Percentiles rank a stretch among this genome's conserved stretches.
Evolutionary conservation across 2,797 vertebrate species (phyloP).

Genomic region (Pipistrellus nathusii): DNA sequence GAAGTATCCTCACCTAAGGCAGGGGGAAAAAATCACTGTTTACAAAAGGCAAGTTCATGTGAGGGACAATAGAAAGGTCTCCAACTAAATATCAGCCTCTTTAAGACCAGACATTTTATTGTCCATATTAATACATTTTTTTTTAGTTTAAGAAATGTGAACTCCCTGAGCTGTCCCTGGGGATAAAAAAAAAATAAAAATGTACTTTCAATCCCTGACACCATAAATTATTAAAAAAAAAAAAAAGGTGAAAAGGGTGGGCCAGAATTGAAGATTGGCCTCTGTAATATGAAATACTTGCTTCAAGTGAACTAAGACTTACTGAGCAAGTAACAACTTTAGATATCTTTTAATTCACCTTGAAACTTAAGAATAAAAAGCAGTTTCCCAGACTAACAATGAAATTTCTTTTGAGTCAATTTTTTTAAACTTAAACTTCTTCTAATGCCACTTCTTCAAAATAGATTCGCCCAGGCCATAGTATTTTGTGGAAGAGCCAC

Average conservation of each 20-base stretch:
- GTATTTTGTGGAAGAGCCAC: too few relatives aligned
- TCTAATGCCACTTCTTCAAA: too few relatives aligned
- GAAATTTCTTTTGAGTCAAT: too few relatives aligned
- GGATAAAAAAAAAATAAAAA: neutral
- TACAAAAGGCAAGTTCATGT: neutral
- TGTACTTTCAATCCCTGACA: neutral
- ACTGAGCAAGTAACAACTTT: neutral
- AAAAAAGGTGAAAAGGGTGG: neutral
- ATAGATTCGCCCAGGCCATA: too few relatives aligned
- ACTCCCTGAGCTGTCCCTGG: neutral
- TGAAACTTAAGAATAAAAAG: constrained; percentile 49
- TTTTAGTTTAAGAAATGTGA: constrained; percentile 22
- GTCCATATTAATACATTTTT: constrained; percentile 13
- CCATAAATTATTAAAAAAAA: constrained; percentile 15
- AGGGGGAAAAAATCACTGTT: neutral
- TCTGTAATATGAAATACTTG: constrained; percentile 55
- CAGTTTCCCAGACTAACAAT: neutral
- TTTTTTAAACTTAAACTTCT: too few relatives aligned
- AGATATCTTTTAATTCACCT: constrained; percentile 28
- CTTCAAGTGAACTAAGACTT: constrained; percentile 44
- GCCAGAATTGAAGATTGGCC: neutral
- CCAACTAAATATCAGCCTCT: neutral
- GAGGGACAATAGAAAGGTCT: neutral
- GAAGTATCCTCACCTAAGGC: neutral
- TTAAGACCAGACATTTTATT: neutral